These are phyloP conservation scores for Vesta saturnalis DNA, from an alignment of 2,888 invertebrate species.

Conservation along the genomic window DNA sequence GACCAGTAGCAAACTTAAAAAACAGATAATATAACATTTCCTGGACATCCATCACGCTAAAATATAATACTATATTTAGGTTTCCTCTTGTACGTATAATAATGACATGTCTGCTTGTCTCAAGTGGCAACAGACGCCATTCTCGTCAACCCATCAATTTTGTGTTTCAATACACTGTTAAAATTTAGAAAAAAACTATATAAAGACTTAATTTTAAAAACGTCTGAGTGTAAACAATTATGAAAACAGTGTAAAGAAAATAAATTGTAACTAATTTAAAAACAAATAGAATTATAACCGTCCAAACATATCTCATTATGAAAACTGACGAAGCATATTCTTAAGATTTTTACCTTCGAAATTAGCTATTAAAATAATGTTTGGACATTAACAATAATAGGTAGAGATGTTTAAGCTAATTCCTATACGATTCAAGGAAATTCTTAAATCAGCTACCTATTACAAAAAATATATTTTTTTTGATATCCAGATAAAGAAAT, in stretches of 20 bases:
- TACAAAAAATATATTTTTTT: no score
- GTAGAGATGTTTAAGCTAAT: slow-evolving; percentile 27
- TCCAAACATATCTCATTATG: slow-evolving; percentile 51
- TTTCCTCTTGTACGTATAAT: slow-evolving; percentile 53
- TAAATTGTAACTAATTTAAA: slow-evolving; percentile 41
- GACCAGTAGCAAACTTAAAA: slow-evolving; percentile 42
- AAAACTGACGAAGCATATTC: slow-evolving; percentile 50
- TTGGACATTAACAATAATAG: slow-evolving; percentile 48
- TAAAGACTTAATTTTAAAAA: slow-evolving; percentile 3
- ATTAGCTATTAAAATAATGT: slow-evolving; percentile 54
- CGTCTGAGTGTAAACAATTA: background rate
- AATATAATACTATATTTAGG: slow-evolving; percentile 20
- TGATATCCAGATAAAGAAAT: no score
- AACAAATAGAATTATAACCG: slow-evolving; percentile 43
- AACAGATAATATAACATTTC: slow-evolving; percentile 45
- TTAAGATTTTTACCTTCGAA: slow-evolving; percentile 31
- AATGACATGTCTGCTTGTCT: slow-evolving; percentile 54
- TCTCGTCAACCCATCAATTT: slow-evolving; percentile 27
- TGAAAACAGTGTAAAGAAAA: slow-evolving; percentile 22
- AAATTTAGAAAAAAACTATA: slow-evolving; percentile 10
- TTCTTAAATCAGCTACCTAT: no score
- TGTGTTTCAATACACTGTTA: slow-evolving; percentile 35
- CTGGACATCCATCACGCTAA: slow-evolving; percentile 25
- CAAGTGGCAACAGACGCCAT: slow-evolving; percentile 55
- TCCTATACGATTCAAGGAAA: no score